Evolutionary conservation across 2,113 vertebrate genomes (phyloP).

Genomic region (Ophiodon elongatus): DNA sequence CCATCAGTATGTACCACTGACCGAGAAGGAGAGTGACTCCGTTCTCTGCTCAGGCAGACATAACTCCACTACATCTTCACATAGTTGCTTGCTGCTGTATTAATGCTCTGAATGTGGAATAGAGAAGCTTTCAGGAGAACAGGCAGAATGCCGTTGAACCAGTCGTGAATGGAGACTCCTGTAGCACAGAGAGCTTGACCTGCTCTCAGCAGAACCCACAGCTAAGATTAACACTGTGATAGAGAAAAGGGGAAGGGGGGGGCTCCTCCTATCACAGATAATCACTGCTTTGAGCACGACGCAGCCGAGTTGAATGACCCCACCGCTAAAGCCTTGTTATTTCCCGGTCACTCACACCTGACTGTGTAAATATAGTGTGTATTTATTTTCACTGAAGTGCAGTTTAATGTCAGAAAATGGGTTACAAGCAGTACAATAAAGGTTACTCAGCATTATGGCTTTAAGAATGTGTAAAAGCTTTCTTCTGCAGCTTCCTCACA

Average conservation of each 20-base stretch:
- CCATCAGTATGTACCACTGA: no score
- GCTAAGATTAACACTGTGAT: slow-evolving; percentile 40
- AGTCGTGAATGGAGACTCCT: slow-evolving; percentile 38
- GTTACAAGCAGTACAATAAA: slow-evolving; percentile 2
- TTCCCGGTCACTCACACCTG: slow-evolving; percentile 31
- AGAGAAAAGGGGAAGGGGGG: neutral
- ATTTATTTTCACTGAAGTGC: neutral
- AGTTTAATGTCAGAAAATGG: slow-evolving; percentile 16
- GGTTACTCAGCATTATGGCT: neutral
- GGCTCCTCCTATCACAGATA: slow-evolving; percentile 31
- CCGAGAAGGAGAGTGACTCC: neutral
- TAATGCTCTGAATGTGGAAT: neutral
- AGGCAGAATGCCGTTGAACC: slow-evolving; percentile 10
- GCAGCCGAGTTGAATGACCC: slow-evolving; percentile 24
- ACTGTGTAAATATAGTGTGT: slow-evolving; percentile 4
- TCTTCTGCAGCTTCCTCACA: neutral
- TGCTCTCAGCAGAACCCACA: slow-evolving; percentile 20
- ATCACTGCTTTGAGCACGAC: slow-evolving; percentile 35
- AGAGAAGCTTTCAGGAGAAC: neutral
- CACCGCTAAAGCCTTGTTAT: slow-evolving; percentile 24
- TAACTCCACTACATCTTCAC: neutral
- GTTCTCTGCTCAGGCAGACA: neutral
- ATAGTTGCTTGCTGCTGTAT: neutral
- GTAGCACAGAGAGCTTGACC: slow-evolving; percentile 35
- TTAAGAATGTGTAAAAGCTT: no score